Base-by-base conservation (phyloP, 2,113 vertebrate species). In the Xiphophorus maculatus region DNA sequence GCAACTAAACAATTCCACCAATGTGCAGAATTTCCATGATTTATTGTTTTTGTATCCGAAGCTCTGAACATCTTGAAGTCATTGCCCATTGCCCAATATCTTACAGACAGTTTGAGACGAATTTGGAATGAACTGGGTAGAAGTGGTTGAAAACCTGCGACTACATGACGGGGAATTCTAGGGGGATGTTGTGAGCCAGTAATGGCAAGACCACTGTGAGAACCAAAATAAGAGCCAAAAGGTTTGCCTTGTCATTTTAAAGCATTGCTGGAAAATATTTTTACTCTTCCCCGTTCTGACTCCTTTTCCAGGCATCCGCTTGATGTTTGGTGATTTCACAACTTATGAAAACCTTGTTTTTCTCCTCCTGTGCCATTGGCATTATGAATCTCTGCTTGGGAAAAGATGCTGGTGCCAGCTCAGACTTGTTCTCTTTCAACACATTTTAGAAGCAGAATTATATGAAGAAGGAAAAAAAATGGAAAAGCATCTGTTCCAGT, bases 131-230 rank as follows among this genome's bases (percentile, higher is more conserved):
- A 67, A 82, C 60, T 80, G 79, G 51, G 79, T 35, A 58, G 28
- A 65, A 87, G 79, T 51, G 81, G 85, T 82, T 86, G 32, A 85
- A 89, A 86, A 83, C 81, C 74, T 74, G 65, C 40, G 80, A 85
- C 40, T 79, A 85, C 81, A 72, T 33, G 73, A 80, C 80, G 84
- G 90, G 90, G 89, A 90, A 91, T 92, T 90, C 66, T 85, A 77
- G 35, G 22, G 76, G 86, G 79, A 90, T 81, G 69, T 61, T 82
- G 71, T 91, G 90, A 90, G 87, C 90, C 88, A 90, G 86, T 85
- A 42, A 88, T 84, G 77, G 84, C 77, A 77, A 72, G 82, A 87
- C 79, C 78, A 75, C 28, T 73, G 77, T 63, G 77, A 87, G 87
- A 90, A 80, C 66, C 81, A 82, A 81, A 82, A 83, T 58, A 77